Evolutionary conservation across 2,888 invertebrate species (phyloP), one percentile per base, ranked within the genome.

Genomic region (Standfussiana lucernea): DNA sequence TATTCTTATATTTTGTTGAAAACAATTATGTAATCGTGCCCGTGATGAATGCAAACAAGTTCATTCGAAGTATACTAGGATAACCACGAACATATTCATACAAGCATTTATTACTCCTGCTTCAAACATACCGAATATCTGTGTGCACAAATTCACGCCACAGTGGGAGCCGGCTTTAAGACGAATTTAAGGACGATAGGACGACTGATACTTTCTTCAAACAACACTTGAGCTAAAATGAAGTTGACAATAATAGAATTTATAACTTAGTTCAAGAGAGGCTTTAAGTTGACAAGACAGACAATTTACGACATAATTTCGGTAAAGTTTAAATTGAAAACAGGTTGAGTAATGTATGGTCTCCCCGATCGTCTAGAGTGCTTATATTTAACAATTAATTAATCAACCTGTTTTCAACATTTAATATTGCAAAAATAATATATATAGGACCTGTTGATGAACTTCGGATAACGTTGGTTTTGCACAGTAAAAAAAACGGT

Each of bases 181-280:
- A 47, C 10, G 15, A 75, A 37, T 53, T 15, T 73, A 37, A 66
- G 8, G 4, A 45, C 15, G n/a, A 68, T 45, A 47, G 18, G 4
- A 18, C 6, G 28, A 24, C 45, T 62, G 45, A 62, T 53, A 59
- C 11, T n/a, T 53, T 50, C 72, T 56, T 61, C 2, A 64, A 61
- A 68, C 18, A 75, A 61, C 69, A 70, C 65, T 70, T 28, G 45
- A 80, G 28, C 70, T 70, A 32, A 65, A 70, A 80, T 80, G 65
- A 80, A 74, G 69, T 75, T 53, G 75, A 80, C 45, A 75, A 62
- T 80, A 80, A 80, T 62, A 67, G 37, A 74, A 80, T 80, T 80
- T 75, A 75, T 66, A 70, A 74, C 69, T 69, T 69, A 64, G 72
- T 42, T 35, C 35, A 59, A 65, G 37, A n/a, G 64, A 32, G 15